Conservation (phyloP, 2,888 invertebrate genomes). For the Acholoe squamosa region DNA sequence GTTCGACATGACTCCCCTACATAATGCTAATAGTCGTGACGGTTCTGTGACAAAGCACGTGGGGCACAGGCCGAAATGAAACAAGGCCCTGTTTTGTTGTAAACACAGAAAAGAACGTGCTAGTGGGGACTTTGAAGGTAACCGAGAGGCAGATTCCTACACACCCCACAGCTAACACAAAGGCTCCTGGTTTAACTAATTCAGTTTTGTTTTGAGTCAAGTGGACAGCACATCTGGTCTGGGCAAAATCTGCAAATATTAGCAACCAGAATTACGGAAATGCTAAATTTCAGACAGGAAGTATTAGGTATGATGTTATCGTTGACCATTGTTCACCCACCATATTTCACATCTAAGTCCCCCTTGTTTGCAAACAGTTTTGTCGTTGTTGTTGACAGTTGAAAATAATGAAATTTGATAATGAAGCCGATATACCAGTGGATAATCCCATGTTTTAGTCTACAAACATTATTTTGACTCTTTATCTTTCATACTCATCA, state of each 20-base stretch:
- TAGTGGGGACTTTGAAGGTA: not conserved
- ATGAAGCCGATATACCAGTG: too few species aligned
- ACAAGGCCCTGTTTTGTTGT: constrained; percentile 40
- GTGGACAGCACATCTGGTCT: not conserved
- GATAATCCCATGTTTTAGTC: too few species aligned
- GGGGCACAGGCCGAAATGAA: not conserved
- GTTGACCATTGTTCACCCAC: too few species aligned
- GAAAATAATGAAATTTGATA: too few species aligned
- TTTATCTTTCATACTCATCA: too few species aligned
- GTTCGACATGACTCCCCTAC: too few species aligned
- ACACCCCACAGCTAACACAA: not conserved
- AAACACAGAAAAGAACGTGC: not conserved
- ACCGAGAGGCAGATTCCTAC: not conserved
- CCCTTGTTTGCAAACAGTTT: too few species aligned
- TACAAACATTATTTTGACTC: too few species aligned
- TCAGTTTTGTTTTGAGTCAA: not conserved
- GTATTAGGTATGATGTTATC: too few species aligned
- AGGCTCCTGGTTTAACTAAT: not conserved
- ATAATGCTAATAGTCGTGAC: not conserved
- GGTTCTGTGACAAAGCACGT: not conserved
- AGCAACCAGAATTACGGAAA: not conserved
- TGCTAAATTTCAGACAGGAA: too few species aligned
- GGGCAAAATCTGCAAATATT: not conserved
- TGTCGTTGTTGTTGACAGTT: too few species aligned
- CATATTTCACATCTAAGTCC: too few species aligned